A percentile compares a stretch with the other conserved stretches of the same genome.
Evolutionary conservation across 2,113 vertebrate species (phyloP).

Genomic region (Petaurus breviceps): DNA sequence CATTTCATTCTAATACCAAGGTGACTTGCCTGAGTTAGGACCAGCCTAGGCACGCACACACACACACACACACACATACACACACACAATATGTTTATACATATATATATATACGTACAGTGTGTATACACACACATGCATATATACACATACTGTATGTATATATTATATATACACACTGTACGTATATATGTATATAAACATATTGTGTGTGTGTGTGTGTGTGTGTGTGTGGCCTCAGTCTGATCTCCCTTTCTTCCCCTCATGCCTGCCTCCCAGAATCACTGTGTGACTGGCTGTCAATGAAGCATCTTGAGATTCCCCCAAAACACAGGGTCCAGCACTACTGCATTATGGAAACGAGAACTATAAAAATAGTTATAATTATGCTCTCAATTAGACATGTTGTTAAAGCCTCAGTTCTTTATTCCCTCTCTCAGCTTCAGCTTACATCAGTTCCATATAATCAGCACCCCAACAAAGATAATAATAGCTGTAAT

Average conservation of each 20-base stretch:
- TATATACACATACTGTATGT: no score
- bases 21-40: background rate
- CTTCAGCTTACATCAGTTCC: background rate
- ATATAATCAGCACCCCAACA: background rate
- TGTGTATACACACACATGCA: no score
- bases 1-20: background rate
- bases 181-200: background rate
- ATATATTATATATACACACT: no score
- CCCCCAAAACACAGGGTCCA: background rate
- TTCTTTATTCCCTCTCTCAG: background rate
- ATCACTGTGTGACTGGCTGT: background rate
- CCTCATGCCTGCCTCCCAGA: background rate
- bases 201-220: no score
- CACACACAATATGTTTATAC: background rate
- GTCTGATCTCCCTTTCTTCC: background rate
- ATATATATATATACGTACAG: background rate
- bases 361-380: background rate
- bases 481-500: background rate
- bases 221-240: no score
- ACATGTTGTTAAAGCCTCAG: background rate
- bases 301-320: background rate
- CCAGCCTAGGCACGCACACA: background rate
- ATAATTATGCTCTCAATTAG: no score
- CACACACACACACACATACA: no score
- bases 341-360: background rate